Conservation (phyloP, 1,140 invertebrate species). For the Brachionus plicatilis region DNA sequence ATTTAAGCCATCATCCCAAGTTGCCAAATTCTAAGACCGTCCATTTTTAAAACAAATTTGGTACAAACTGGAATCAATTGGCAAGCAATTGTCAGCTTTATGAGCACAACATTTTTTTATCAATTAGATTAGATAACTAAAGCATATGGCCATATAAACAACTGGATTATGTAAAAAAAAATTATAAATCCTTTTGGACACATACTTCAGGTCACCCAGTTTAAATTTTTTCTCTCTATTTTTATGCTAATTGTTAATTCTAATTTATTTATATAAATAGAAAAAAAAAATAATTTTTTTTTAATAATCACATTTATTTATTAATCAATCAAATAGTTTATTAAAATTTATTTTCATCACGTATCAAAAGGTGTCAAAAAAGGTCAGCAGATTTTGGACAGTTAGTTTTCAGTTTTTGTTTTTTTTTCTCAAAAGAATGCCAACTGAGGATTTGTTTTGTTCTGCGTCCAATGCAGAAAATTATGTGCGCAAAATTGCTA, state of each 20-base stretch:
- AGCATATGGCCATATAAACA: not conserved
- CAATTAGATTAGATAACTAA: not conserved
- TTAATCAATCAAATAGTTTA: not conserved
- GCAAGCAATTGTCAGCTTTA: not conserved
- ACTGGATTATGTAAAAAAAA: not conserved
- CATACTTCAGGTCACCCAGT: not conserved
- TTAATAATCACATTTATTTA: not conserved
- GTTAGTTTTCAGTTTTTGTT: too few species aligned
- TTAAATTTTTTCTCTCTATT: not conserved
- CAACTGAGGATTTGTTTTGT: not conserved
- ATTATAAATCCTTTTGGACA: not conserved
- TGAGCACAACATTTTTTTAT: not conserved
- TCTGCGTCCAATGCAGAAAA: not conserved
- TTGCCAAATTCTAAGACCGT: not conserved
- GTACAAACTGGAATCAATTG: not conserved
- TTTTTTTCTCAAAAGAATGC: too few species aligned
- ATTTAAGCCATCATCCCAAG: not conserved
- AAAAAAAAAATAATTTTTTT: not conserved
- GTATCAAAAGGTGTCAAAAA: not conserved
- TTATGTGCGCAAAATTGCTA: not conserved
- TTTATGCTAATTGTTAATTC: not conserved
- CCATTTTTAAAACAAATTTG: not conserved
- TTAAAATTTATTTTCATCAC: not conserved
- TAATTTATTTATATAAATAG: not conserved
- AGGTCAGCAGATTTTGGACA: too few species aligned